A percentile compares a stretch with the other conserved stretches of the same genome.
phyloP scores from a whole-genome alignment of 2,797 vertebrate species.

The Sparus aurata region DNA sequence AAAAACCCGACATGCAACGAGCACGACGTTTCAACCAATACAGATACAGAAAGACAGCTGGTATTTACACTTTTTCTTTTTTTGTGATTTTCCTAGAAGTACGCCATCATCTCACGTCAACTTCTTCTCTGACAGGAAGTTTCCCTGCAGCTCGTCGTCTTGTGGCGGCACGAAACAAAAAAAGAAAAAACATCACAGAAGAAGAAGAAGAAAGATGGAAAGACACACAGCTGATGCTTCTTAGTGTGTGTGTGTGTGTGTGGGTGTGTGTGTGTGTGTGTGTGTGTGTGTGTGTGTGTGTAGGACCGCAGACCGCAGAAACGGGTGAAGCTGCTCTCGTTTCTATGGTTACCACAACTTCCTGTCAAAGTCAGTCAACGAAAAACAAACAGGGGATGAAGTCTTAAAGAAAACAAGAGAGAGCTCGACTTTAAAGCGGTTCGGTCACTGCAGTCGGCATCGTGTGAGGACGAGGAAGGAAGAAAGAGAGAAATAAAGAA shows the following conservation, averaged over 20 bases:
- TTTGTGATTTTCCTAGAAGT: conserved; percentile 50
- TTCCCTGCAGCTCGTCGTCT: conserved; percentile 18
- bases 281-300: not conserved
- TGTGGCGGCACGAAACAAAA: not conserved
- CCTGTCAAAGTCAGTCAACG: conserved; percentile 50
- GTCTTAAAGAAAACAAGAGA: conserved; percentile 9
- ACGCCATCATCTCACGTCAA: not conserved
- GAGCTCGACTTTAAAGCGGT: conserved; percentile 16
- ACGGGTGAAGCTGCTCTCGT: conserved; percentile 41
- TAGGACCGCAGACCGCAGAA: conserved; percentile 26
- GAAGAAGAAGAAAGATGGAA: not conserved
- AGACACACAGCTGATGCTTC: conserved; percentile 6
- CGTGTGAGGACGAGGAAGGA: not conserved
- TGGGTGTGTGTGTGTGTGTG: not conserved
- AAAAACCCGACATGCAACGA: not conserved
- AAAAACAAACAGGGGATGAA: conserved; percentile 4
- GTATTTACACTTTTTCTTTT: not conserved
- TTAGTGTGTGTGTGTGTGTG: not conserved
- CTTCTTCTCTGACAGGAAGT: conserved; percentile 54
- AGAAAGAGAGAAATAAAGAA: conserved; percentile 8
- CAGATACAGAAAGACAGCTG: not conserved
- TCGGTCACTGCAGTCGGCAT: not conserved
- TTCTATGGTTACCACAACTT: conserved; percentile 52
- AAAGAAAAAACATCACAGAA: conserved; percentile 22
- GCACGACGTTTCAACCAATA: not conserved